phyloP scores from a whole-genome alignment of 2,888 invertebrate species.

The Linhomoeus sp. region DNA sequence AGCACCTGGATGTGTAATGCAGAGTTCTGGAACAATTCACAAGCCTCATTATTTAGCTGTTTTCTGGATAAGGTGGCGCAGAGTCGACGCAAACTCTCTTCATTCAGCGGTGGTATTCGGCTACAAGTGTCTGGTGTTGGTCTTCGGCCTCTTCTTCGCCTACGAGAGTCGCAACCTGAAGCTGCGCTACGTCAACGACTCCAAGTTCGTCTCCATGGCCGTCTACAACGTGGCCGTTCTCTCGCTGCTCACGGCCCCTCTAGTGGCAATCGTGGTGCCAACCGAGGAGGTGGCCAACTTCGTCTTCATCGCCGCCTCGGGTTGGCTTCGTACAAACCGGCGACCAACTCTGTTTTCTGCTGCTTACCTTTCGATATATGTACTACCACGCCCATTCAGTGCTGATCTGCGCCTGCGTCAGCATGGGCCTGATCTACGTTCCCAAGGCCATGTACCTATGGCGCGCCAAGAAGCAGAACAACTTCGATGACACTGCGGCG shows the following conservation, averaged over 20 bases:
- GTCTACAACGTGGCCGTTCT: constrained; percentile 97
- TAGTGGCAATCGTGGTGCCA: constrained; percentile 73
- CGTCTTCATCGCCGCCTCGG: constrained; percentile 69
- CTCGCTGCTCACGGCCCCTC: constrained; percentile 90
- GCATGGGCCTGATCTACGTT: constrained; percentile 92
- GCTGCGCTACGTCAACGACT: constrained; percentile 84
- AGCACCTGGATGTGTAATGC: no score
- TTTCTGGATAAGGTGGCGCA: no score
- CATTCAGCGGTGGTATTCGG: constrained; percentile 76
- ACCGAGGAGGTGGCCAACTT: constrained; percentile 94
- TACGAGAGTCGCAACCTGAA: constrained; percentile 96
- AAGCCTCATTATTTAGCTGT: no score
- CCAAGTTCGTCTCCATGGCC: constrained; percentile 92
- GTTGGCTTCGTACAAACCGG: no score
- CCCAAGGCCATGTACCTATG: constrained; percentile 72
- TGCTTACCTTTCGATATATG: no score
- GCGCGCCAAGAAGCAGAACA: no score
- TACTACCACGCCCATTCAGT: constrained; percentile 35
- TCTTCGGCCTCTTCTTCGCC: constrained; percentile 89
- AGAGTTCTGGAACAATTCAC: no score
- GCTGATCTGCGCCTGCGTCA: constrained; percentile 89
- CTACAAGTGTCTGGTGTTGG: constrained; percentile 82
- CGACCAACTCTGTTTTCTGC: no score
- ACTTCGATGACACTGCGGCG: no score
- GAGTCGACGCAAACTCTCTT: no score